phyloP scores from a whole-genome alignment of 2,888 invertebrate genomes.

The Philhelius pedissequus region DNA sequence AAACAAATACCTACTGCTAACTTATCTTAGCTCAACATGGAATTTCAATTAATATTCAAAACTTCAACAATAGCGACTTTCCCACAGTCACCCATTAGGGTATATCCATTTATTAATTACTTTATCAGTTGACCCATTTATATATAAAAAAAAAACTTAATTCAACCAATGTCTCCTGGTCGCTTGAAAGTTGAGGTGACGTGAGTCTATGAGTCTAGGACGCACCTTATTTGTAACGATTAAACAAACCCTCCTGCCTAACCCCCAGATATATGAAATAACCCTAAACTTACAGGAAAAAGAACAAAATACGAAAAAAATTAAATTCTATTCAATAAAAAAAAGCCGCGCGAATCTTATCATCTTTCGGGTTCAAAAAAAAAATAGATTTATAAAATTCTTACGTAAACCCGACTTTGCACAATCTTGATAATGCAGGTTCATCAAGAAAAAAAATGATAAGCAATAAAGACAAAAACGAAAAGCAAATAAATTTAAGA shows the following conservation, averaged over 20 bases:
- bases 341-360: not conserved
- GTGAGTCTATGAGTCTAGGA: conserved; percentile 5
- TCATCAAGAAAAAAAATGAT: conserved; percentile 1
- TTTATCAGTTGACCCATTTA: not conserved
- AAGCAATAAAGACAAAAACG: conserved; percentile 4
- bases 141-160: not conserved
- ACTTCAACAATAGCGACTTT: no score
- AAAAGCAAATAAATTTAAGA: not conserved
- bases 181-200: conserved; percentile 13
- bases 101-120: not conserved
- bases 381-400: not conserved
- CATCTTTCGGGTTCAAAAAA: not conserved
- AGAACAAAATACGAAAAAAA: not conserved
- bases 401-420: conserved; percentile 21
- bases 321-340: not conserved
- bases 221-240: conserved; percentile 64
- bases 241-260: conserved; percentile 46
- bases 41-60: no score
- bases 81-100: no score
- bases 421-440: not conserved
- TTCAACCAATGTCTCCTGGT: not conserved
- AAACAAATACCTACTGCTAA: no score
- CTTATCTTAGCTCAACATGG: no score
- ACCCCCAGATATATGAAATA: not conserved
- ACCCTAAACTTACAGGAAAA: not conserved